Conservation (phyloP, 2,888 invertebrate genomes). For the Lasioglossum leucozonium region DNA sequence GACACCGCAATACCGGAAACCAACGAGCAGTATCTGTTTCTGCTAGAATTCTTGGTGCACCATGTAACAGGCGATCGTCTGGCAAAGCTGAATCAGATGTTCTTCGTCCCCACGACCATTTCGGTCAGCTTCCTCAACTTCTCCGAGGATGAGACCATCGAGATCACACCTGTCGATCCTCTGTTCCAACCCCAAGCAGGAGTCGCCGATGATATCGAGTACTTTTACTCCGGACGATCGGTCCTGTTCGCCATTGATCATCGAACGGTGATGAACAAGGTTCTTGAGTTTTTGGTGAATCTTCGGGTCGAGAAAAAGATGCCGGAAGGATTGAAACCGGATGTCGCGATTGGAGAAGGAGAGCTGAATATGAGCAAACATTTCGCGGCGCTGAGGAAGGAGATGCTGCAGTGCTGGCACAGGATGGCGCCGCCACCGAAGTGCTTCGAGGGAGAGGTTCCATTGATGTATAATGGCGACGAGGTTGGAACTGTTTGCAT, state of each 20-base stretch:
- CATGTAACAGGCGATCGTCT: constrained; percentile 81
- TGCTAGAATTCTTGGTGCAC: constrained; percentile 88
- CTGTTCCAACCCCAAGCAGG: constrained; percentile 80
- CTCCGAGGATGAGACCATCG: constrained; percentile 84
- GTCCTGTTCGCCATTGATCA: constrained; percentile 88
- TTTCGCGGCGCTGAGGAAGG: constrained; percentile 87
- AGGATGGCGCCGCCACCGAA: constrained; percentile 80
- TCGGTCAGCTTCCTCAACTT: constrained; percentile 87
- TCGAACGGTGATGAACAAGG: constrained; percentile 85
- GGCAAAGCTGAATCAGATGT: constrained; percentile 79
- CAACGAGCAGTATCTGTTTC: constrained; percentile 84
- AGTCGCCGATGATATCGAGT: constrained; percentile 74
- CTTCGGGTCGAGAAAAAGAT: constrained; percentile 87
- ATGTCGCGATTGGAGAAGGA: constrained; percentile 87
- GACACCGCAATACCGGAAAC: neutral
- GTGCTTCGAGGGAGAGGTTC: constrained; percentile 87
- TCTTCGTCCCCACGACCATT: constrained; percentile 86
- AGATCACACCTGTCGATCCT: constrained; percentile 77
- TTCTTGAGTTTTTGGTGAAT: constrained; percentile 86
- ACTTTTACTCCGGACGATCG: constrained; percentile 88
- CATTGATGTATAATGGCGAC: constrained; percentile 77
- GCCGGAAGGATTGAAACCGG: constrained; percentile 87
- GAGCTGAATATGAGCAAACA: constrained; percentile 87
- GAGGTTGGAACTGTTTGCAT: constrained; percentile 85
- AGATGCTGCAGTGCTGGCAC: constrained; percentile 78